Conservation (phyloP, 2,113 vertebrate species). For the Nothocercus nigrocapillus region DNA sequence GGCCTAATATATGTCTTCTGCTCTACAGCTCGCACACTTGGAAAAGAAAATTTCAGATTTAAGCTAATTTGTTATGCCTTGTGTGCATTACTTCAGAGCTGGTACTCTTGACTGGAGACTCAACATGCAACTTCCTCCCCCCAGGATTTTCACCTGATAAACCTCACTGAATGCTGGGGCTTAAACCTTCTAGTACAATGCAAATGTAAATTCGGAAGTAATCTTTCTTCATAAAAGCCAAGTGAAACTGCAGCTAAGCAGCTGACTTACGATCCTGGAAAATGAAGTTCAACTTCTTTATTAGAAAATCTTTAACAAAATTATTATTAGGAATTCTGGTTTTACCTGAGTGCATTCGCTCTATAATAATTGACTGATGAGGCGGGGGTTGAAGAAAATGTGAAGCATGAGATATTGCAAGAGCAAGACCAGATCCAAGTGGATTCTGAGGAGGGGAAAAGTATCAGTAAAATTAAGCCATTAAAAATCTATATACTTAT, state of each 20-base stretch:
- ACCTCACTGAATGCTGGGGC: neutral
- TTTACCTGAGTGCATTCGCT: slow-evolving; percentile 98
- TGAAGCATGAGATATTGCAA: slow-evolving; percentile 98
- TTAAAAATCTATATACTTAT: neutral
- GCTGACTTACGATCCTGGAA: neutral
- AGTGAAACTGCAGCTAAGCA: neutral
- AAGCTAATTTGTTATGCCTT: neutral
- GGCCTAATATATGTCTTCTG: neutral
- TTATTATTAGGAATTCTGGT: neutral
- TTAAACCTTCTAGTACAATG: neutral
- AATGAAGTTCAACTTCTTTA: neutral
- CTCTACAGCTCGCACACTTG: neutral
- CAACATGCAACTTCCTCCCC: neutral
- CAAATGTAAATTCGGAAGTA: neutral
- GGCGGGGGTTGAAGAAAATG: slow-evolving; percentile 98
- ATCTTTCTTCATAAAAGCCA: neutral
- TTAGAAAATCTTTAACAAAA: neutral
- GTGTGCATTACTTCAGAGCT: neutral
- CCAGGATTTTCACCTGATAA: neutral
- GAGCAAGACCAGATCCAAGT: slow-evolving; percentile 91
- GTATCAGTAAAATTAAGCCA: slow-evolving; percentile 6
- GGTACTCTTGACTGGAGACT: neutral
- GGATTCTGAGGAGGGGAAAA: slow-evolving; percentile 82
- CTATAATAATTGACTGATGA: slow-evolving; percentile 99
- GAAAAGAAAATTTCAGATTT: neutral